A percentile compares a stretch with the other conserved stretches of the same genome.
Conservation (phyloP, 92 coral and sea anemone genomes). For the Ricordea florida region DNA sequence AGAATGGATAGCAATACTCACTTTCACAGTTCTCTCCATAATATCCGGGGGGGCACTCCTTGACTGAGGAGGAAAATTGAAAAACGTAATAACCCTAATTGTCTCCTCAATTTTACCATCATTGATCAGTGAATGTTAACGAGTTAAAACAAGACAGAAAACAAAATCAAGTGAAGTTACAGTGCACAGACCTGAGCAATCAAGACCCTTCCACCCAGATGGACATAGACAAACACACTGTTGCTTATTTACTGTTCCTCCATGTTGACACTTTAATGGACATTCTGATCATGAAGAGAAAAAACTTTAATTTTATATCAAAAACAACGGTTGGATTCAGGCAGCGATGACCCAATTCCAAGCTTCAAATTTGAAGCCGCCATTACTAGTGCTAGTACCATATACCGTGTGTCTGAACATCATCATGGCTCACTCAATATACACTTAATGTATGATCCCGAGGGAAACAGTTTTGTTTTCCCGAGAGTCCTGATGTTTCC, state of each 20-base stretch:
- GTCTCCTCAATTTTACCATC: background rate
- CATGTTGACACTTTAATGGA: slow-evolving; percentile 50
- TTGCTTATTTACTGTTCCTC: slow-evolving; percentile 46
- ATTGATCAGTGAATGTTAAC: too few species aligned
- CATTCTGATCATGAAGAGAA: slow-evolving; percentile 32
- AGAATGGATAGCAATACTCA: background rate
- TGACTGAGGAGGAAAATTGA: background rate
- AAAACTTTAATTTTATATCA: too few species aligned
- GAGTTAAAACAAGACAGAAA: too few species aligned
- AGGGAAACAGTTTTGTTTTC: too few species aligned
- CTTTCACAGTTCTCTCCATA: slow-evolving; percentile 25
- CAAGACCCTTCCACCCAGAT: slow-evolving; percentile 57
- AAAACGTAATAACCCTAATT: background rate
- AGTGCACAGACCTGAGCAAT: slow-evolving; percentile 78
- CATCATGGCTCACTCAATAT: too few species aligned
- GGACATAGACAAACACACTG: slow-evolving; percentile 54
- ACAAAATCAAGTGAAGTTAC: too few species aligned
- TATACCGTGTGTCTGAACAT: too few species aligned
- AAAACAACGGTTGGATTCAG: too few species aligned
- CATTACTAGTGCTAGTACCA: too few species aligned
- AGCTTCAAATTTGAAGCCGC: too few species aligned
- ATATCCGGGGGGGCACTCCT: slow-evolving; percentile 22
- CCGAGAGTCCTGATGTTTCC: background rate
- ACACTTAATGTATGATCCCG: too few species aligned
- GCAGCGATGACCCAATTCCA: too few species aligned